Evolutionary conservation across 2,113 vertebrate species (phyloP).

Genomic region (Zosterops borbonicus): DNA sequence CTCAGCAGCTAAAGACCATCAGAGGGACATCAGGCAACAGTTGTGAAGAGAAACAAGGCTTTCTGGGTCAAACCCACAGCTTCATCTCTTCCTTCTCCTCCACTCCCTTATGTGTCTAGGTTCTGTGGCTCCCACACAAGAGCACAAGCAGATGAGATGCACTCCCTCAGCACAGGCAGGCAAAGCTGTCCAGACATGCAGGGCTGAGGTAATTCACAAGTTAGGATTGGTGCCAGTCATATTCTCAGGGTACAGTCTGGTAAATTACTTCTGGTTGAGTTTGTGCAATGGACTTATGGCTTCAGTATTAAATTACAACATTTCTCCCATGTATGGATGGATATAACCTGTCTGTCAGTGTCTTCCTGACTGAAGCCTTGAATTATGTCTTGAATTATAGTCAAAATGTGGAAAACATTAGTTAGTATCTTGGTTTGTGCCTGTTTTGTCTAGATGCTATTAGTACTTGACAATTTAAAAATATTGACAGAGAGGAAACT

Average conservation of each 20-base stretch:
- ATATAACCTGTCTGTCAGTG: background rate
- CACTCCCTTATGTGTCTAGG: background rate
- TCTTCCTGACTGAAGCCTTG: background rate
- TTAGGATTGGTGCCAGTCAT: background rate
- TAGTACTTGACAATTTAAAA: background rate
- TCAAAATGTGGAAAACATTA: background rate
- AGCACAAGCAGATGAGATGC: background rate
- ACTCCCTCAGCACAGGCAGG: background rate
- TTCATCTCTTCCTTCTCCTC: background rate
- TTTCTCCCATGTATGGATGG: background rate
- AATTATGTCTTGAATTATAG: background rate
- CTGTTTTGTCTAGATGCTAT: background rate
- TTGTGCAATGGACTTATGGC: background rate
- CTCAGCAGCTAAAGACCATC: background rate
- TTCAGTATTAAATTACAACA: background rate
- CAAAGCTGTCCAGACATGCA: background rate
- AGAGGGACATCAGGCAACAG: background rate
- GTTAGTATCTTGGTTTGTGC: background rate
- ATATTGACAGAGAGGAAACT: background rate
- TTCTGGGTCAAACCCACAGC: background rate
- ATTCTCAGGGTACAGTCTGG: background rate
- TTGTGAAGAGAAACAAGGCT: background rate
- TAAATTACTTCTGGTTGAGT: background rate
- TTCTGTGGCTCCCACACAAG: background rate
- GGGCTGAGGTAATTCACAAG: background rate